Percentiles rank a stretch among this genome's conserved stretches.
Evolutionary conservation across 2,797 vertebrate genomes (phyloP).

Genomic region (Crax fasciolata): DNA sequence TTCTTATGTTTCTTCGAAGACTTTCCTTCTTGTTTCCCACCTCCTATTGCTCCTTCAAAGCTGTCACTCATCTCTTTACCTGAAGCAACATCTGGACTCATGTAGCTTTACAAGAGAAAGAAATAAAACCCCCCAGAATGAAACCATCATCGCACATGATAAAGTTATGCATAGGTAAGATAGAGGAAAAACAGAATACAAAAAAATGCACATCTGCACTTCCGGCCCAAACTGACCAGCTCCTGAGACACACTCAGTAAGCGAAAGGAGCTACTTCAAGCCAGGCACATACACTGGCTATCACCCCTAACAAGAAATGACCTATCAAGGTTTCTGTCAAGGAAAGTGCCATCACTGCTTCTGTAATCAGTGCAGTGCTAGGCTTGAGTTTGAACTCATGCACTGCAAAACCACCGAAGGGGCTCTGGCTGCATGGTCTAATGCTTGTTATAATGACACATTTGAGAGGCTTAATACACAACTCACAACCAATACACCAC

Average conservation of each 20-base stretch:
- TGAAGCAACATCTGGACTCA: slow-evolving; percentile 92
- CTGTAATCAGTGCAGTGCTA: too few species aligned
- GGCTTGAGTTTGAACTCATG: rapidly evolving
- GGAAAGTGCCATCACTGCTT: background rate
- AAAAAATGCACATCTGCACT: background rate
- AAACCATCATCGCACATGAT: rapidly evolving
- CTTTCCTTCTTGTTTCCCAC: slow-evolving; percentile 89
- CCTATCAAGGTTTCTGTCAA: background rate
- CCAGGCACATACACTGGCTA: background rate
- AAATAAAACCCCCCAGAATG: background rate
- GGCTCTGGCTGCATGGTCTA: rapidly evolving
- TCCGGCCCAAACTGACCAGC: background rate
- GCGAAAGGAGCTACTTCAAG: background rate
- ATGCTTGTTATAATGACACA: rapidly evolving
- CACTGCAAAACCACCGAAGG: background rate
- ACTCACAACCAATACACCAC: rapidly evolving
- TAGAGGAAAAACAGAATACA: background rate
- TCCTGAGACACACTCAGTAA: background rate
- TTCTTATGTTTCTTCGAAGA: slow-evolving; percentile 91
- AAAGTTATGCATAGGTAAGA: background rate
- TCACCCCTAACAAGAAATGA: background rate
- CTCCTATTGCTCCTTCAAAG: slow-evolving; percentile 88
- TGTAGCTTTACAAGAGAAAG: slow-evolving; percentile 71
- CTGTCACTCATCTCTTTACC: slow-evolving; percentile 96
- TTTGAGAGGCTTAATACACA: background rate